Conservation (phyloP, 2,797 vertebrate genomes). For the Furcifer pardalis region DNA sequence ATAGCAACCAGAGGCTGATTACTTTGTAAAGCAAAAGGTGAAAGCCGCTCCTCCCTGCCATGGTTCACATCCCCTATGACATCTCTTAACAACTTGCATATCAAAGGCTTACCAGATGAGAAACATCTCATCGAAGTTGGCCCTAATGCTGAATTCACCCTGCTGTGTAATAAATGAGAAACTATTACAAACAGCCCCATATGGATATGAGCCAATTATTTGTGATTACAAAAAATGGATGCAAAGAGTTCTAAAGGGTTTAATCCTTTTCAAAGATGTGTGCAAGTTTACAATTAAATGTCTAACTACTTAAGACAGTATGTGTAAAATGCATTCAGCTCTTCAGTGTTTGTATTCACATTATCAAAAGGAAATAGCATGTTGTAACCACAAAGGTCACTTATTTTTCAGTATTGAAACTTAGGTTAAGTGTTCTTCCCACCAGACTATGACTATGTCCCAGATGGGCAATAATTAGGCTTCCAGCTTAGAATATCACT, state of each 20-base stretch:
- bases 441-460: background rate
- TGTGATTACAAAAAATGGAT: too few relatives aligned
- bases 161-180: background rate
- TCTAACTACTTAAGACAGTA: background rate
- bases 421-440: background rate
- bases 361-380: background rate
- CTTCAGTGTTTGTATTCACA: background rate
- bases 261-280: background rate
- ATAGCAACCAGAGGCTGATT: background rate
- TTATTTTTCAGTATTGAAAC: background rate
- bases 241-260: background rate
- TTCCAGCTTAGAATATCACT: constrained; percentile 3
- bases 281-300: background rate
- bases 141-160: background rate
- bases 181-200: background rate
- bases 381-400: background rate
- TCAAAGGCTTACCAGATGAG: background rate
- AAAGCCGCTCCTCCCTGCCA: background rate
- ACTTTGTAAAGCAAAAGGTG: background rate
- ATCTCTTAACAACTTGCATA: background rate
- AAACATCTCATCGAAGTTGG: background rate
- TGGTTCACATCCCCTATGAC: background rate
- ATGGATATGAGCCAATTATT: background rate
- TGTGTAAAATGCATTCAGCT: background rate
- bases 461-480: background rate